These are phyloP conservation scores for Trachythela sp. DNA, from an alignment of 64 coral and sea anemone species.

Conservation along the genomic window DNA sequence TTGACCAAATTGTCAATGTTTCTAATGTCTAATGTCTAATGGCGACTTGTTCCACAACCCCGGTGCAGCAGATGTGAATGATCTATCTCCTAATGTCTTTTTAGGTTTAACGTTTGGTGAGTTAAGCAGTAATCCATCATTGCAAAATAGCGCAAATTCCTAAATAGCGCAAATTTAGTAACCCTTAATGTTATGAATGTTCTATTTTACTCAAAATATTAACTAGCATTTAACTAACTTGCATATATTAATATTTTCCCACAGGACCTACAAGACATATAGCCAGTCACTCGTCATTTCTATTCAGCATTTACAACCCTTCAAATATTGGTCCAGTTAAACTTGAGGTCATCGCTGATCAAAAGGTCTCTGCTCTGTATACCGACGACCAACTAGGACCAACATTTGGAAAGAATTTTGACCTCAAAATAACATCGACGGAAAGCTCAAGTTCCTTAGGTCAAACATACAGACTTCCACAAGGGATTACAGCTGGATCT, in stretches of 20 bases:
- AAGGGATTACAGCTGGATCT: neutral
- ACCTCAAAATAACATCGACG: constrained; percentile 13
- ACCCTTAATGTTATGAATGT: too few relatives aligned
- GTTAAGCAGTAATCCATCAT: neutral
- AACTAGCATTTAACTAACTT: too few relatives aligned
- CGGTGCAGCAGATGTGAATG: neutral
- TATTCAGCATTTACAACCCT: constrained; percentile 56
- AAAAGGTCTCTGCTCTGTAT: neutral
- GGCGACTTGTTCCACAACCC: neutral
- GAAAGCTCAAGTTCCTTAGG: constrained; percentile 15
- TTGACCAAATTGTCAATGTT: neutral
- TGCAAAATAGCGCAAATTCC: too few relatives aligned
- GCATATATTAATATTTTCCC: too few relatives aligned
- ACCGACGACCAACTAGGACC: constrained; percentile 3
- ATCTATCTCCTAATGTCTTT: neutral
- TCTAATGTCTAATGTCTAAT: neutral
- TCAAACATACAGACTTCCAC: constrained; percentile 36
- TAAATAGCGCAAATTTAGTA: too few relatives aligned
- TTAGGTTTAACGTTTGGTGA: neutral
- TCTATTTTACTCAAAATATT: too few relatives aligned
- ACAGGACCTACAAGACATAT: neutral
- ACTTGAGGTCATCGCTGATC: constrained; percentile 28
- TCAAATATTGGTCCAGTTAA: constrained; percentile 42
- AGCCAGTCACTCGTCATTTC: constrained; percentile 43
- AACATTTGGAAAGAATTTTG: constrained; percentile 46